Evolutionary conservation across 2,888 invertebrate genomes (phyloP).

Genomic region (Campoletis raptor): DNA sequence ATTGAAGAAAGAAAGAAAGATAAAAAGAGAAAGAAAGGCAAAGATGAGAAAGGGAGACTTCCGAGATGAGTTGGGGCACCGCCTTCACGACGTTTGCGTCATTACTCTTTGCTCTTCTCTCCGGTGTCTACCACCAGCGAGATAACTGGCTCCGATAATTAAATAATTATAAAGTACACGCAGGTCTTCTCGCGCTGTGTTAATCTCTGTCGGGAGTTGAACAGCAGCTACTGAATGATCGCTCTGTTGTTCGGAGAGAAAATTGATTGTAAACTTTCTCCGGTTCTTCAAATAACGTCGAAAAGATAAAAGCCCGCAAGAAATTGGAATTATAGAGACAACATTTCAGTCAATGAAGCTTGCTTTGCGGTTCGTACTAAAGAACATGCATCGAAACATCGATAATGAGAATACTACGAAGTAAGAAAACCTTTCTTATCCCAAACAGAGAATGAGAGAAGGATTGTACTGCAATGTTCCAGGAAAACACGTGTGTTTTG

Average conservation of each 20-base stretch:
- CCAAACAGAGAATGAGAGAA: conserved; percentile 27
- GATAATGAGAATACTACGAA: conserved; percentile 46
- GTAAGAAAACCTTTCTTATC: conserved; percentile 28
- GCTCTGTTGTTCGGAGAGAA: conserved; percentile 30
- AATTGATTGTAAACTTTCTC: conserved; percentile 49
- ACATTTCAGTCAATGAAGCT: neutral
- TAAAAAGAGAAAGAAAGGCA: conserved; percentile 36
- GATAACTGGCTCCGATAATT: conserved; percentile 64
- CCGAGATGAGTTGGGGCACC: conserved; percentile 51
- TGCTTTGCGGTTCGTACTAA: neutral
- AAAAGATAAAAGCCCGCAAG: neutral
- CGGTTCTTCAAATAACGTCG: conserved; percentile 4
- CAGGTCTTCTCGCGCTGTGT: conserved; percentile 45
- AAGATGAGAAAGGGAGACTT: conserved; percentile 39
- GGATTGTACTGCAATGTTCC: conserved; percentile 70
- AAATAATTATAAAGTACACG: conserved; percentile 68
- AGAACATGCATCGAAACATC: neutral
- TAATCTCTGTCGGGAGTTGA: conserved; percentile 43
- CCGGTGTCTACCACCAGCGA: conserved; percentile 45
- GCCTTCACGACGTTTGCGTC: conserved; percentile 65
- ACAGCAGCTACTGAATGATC: conserved; percentile 42
- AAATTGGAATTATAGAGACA: neutral
- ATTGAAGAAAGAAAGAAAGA: conserved; percentile 70
- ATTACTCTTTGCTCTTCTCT: conserved; percentile 58
- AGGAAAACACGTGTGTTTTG: conserved; percentile 67